These are phyloP conservation scores for Leptarthrus brevirostris DNA, from an alignment of 2,888 invertebrate species.

Conservation along the genomic window DNA sequence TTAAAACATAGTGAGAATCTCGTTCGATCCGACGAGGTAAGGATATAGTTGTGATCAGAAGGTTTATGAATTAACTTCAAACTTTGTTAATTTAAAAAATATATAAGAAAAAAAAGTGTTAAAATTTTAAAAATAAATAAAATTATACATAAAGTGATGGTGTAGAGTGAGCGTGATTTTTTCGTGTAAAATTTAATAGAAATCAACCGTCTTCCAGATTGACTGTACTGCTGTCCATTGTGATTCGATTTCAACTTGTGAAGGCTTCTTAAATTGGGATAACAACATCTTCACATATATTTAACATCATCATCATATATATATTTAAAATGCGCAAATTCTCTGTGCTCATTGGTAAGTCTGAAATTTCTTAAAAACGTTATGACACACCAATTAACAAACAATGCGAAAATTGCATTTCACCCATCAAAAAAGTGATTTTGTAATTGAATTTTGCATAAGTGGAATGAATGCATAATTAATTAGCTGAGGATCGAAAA, in stretches of 20 bases:
- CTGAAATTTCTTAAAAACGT: slow-evolving; percentile 17
- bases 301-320: too few relatives aligned
- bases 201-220: slow-evolving; percentile 29
- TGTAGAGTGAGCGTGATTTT: slow-evolving; percentile 8
- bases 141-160: neutral
- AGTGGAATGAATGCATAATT: slow-evolving; percentile 40
- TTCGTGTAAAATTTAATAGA: neutral
- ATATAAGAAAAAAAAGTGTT: too few relatives aligned
- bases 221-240: neutral
- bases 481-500: neutral
- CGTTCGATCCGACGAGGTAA: slow-evolving; percentile 50
- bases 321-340: slow-evolving; percentile 46
- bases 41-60: slow-evolving; percentile 19
- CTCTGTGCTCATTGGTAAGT: slow-evolving; percentile 52
- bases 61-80: neutral
- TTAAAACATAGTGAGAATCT: slow-evolving; percentile 4
- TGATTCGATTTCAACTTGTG: neutral
- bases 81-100: too few relatives aligned
- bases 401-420: slow-evolving; percentile 42
- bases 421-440: slow-evolving; percentile 7
- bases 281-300: too few relatives aligned
- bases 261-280: slow-evolving; percentile 10
- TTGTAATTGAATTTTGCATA: slow-evolving; percentile 44
- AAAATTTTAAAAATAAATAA: too few relatives aligned
- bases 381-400: slow-evolving; percentile 39